Percentiles rank a stretch among this genome's conserved stretches.
phyloP scores from a whole-genome alignment of 35 echinoderm and acorn worm species.

The Apostichopus japonicus region DNA sequence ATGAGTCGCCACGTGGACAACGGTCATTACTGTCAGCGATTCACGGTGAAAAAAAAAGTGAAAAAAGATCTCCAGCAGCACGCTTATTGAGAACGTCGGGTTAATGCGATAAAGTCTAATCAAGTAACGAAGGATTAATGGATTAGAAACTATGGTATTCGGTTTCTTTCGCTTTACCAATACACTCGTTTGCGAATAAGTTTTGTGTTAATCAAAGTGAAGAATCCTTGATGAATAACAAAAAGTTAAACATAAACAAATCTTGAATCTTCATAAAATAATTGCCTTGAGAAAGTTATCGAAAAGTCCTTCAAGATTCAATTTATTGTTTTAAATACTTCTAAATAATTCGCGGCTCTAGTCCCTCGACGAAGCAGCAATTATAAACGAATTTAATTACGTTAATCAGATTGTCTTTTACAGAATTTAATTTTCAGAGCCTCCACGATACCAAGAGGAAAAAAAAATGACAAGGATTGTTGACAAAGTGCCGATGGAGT shows the following conservation, averaged over 20 bases:
- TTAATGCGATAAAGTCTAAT: neutral
- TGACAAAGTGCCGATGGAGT: neutral
- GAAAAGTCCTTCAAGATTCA: neutral
- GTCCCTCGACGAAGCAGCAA: constrained; percentile 17
- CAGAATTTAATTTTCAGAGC: constrained; percentile 49
- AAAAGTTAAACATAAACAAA: neutral
- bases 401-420: constrained; percentile 49
- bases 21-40: too few species aligned
- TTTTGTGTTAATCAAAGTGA: neutral
- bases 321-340: neutral
- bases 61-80: neutral
- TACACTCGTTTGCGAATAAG: too few species aligned
- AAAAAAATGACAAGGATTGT: neutral
- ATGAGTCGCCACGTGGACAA: too few species aligned
- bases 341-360: constrained; percentile 15
- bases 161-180: neutral
- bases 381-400: constrained; percentile 61
- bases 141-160: too few species aligned
- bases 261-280: neutral
- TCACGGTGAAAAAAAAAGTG: too few species aligned
- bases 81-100: neutral
- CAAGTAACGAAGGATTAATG: neutral
- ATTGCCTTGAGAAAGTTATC: neutral
- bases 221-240: neutral
- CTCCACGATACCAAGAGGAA: neutral